Evolutionary conservation across 2,888 invertebrate genomes (phyloP).

Genomic region (Polydrusus tereticollis): DNA sequence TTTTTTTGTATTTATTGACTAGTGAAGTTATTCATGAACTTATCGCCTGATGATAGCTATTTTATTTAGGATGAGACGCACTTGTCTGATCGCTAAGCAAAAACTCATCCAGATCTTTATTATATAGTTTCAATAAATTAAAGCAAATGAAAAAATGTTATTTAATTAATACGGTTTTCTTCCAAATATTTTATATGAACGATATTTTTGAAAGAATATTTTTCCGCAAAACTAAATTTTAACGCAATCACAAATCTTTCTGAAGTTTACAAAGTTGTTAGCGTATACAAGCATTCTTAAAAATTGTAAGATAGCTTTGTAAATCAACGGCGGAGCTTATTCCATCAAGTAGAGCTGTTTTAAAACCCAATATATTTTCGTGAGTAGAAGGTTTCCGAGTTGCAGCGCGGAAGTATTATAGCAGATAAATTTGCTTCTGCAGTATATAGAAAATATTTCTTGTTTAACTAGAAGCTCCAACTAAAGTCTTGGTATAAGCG

Average conservation of each 20-base stretch:
- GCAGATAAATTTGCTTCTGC: slow-evolving; percentile 7
- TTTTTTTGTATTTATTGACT: no score
- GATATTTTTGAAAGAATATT: no score
- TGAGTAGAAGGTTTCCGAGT: slow-evolving; percentile 16
- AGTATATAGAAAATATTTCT: slow-evolving; percentile 21
- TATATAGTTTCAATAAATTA: no score
- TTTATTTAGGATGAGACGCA: no score
- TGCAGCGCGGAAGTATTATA: slow-evolving; percentile 6
- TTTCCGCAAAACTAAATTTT: background rate
- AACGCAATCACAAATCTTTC: slow-evolving; percentile 6
- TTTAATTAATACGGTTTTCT: no score
- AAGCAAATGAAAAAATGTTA: no score
- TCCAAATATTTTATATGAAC: no score
- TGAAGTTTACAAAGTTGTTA: background rate
- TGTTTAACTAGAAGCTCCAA: slow-evolving; percentile 4
- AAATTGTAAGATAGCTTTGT: slow-evolving; percentile 24
- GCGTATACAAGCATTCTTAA: slow-evolving; percentile 14
- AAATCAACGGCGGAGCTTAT: slow-evolving; percentile 17
- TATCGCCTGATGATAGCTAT: no score
- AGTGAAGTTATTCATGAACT: no score
- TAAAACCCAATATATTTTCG: slow-evolving; percentile 26
- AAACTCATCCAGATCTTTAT: no score
- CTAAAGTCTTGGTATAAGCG: background rate
- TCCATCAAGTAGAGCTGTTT: slow-evolving; percentile 13
- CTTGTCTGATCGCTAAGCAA: no score